Evolutionary conservation across 2,797 vertebrate species (phyloP), one percentile per base, ranked within the genome.

Genomic region (Botia kubotai): DNA sequence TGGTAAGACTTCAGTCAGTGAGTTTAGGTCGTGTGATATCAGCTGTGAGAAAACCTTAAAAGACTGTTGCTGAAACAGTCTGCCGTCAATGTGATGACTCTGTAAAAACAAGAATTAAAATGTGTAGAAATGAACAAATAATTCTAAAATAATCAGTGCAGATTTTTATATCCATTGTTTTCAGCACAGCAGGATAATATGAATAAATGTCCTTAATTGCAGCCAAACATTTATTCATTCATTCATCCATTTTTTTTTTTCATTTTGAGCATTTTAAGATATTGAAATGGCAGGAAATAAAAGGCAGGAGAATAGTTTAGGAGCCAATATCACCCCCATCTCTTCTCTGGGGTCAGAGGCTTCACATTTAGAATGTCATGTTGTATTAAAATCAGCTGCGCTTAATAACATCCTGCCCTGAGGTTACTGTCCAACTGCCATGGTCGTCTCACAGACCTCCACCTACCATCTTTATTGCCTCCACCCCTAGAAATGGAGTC

Each of bases 321-420:
- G 69, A 36, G 74, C 65, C 7, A 48, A 55, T 77, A 82, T 80
- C 73, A 73, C 74, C 39, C 19, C 16, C 46, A 1, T 16, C 26
- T 46, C 75, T 58, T 78, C 75, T 81, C 67, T 80, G 39, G 55
- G 72, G 80, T 77, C 72, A 72, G 46, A 71, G 65, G 58, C 74
- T 84, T 86, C 72, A 83, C 70, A 83, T 86, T 85, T 65, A 62
- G 69, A 79, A 69, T 84, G 83, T 85, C 85, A 82, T 75, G 52
- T 73, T 85, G 77, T 72, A 84, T 87, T 78, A 83, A 82, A 65
- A 87, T 87, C 83, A 85, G 82, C 48, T 75, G 76, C 75, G 76
- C 60, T 65, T 83, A 83, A 87, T 87, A 87, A 83, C 39, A 57
- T 58, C 73, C 74, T 85, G 81, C 79, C 86, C 72, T 36, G 68